Evolutionary conservation across 2,888 invertebrate species (phyloP), one percentile per base, ranked within the genome.

Genomic region (Morpho deidamia): DNA sequence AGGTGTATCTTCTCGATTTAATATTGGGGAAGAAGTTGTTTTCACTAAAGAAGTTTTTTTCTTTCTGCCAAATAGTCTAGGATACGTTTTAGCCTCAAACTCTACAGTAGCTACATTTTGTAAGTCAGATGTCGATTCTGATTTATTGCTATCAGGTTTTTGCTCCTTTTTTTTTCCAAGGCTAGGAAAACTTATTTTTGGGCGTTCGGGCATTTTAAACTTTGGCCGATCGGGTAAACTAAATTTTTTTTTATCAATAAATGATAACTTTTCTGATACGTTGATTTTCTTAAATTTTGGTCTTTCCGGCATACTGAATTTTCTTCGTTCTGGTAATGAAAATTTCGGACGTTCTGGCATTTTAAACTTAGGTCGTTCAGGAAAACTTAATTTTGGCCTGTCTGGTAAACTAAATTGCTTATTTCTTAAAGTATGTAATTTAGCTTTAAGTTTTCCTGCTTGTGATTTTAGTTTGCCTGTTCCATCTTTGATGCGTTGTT

Each of bases 11-110:
- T 92, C 91, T 64, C 92, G 85, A 54, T 85, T 81, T 55, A 87
- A 71, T 34, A 76, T 85, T 0, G 89, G 89, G 0, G 91, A 91
- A 46, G 91, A 91, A 14, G 91, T 91, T 5, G 91, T 90, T 65
- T 90, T 90, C 5, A 78, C 75, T 34, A 86, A 60, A 44, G 83
- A 78, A 2, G 76, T 58, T 64, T 86, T 86, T 68, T 91, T 90
- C 66, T 89, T 89, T 65, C 81, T 82, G 55, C 76, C 78, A 67
- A 94, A 93, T 62, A 96, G 91, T 65, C 95, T 91, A 0, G 96
- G 96, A 72, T 94, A 95, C 0, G 96, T 96, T 65, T 93, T 92
- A 61, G 94, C 93, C 77, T 95, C 94, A 71, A 93, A 92, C 48
- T 93, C 92, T 70, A 95, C 94, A 42, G 91, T 91, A 51, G 91